These are phyloP conservation scores for Caenorhabditis sp. DNA, from an alignment of 2,888 invertebrate genomes.

Conservation along the genomic window DNA sequence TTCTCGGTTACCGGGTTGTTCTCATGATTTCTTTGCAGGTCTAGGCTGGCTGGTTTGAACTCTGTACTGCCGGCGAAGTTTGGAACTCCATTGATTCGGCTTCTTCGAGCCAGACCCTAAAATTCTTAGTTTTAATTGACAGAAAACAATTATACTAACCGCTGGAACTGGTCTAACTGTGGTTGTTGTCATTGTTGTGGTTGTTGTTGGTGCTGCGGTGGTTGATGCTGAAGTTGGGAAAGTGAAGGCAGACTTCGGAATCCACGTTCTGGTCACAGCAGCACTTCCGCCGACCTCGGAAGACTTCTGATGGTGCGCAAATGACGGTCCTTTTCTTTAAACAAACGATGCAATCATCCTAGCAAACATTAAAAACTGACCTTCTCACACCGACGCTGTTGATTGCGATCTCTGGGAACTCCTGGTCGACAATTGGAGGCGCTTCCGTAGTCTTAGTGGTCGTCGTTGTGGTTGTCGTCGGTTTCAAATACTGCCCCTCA, in stretches of 20 bases:
- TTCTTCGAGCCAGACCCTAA: conserved; percentile 36
- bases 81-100: conserved; percentile 40
- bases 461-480: conserved; percentile 32
- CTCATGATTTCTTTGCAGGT: conserved; percentile 27
- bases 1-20: conserved; percentile 29
- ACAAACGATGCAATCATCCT: background rate
- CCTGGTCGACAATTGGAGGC: conserved; percentile 29
- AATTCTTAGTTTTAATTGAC: no score
- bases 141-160: no score
- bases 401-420: conserved; percentile 55
- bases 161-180: conserved; percentile 25
- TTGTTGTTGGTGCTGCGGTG: conserved; percentile 19
- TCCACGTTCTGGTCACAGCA: conserved; percentile 41
- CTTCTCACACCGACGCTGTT: conserved; percentile 58
- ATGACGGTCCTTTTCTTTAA: conserved; percentile 42
- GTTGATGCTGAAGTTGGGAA: conserved; percentile 34
- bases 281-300: conserved; percentile 44
- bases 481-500: conserved; percentile 45
- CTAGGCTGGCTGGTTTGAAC: conserved; percentile 43
- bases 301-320: conserved; percentile 25
- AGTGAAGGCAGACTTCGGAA: conserved; percentile 33
- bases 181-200: conserved; percentile 27
- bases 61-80: conserved; percentile 24
- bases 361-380: conserved; percentile 1
- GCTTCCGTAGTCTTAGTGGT: conserved; percentile 19